phyloP scores from a whole-genome alignment of 1,140 invertebrate genomes.

The Drosophila virilis region DNA sequence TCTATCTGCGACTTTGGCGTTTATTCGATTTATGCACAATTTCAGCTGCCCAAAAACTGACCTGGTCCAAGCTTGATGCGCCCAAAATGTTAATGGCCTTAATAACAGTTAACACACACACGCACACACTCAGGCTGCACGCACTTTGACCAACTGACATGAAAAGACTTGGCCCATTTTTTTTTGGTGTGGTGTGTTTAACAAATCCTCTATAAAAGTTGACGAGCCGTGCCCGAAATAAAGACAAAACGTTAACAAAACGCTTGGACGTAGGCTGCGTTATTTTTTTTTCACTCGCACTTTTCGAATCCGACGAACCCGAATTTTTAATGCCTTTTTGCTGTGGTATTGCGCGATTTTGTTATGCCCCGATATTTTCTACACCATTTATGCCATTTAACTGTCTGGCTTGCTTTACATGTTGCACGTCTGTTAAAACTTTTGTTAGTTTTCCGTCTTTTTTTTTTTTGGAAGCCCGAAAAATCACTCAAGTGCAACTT shows the following conservation, averaged over 20 bases:
- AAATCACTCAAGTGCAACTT: conserved; percentile 82
- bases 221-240: conserved; percentile 63
- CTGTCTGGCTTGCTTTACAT: conserved; percentile 68
- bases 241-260: conserved; percentile 57
- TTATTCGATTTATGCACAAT: conserved; percentile 10
- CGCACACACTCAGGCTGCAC: conserved; percentile 44
- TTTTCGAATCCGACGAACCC: conserved; percentile 23
- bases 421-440: conserved; percentile 66
- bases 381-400: conserved; percentile 75
- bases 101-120: conserved; percentile 8
- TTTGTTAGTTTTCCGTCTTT: conserved; percentile 69
- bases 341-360: conserved; percentile 73
- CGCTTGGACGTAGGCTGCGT: conserved; percentile 13
- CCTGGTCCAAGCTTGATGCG: conserved; percentile 41
- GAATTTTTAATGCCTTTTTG: conserved; percentile 29
- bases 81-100: conserved; percentile 1
- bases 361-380: conserved; percentile 54
- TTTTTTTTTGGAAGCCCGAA: conserved; percentile 72
- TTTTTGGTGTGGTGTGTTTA: conserved; percentile 22
- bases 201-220: conserved; percentile 71
- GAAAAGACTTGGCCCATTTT: conserved; percentile 70
- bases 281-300: conserved; percentile 64
- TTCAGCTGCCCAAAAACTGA: conserved; percentile 48
- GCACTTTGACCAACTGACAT: conserved; percentile 77
- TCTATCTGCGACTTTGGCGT: neutral